These are phyloP conservation scores for Adelges cooleyi DNA, from an alignment of 1,140 invertebrate species.

Conservation along the genomic window DNA sequence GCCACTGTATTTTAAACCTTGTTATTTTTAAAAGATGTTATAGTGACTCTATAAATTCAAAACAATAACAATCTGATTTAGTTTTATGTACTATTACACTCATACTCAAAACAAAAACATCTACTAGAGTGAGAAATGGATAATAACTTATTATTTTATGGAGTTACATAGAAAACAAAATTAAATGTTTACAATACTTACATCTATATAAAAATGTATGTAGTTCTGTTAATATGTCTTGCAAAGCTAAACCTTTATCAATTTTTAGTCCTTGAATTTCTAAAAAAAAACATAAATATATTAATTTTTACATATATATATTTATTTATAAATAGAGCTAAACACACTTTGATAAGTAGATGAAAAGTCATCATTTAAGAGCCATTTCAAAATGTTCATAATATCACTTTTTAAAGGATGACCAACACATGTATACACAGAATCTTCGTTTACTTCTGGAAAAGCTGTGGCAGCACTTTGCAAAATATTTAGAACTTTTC, in stretches of 20 bases:
- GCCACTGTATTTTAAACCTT: too few species aligned
- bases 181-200: too few species aligned
- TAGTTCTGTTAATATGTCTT: slow-evolving; percentile 81
- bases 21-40: too few species aligned
- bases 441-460: slow-evolving; percentile 74
- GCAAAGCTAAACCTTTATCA: slow-evolving; percentile 74
- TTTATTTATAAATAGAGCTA: too few species aligned
- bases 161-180: too few species aligned
- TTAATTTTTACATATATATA: too few species aligned
- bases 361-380: slow-evolving; percentile 76
- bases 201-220: slow-evolving; percentile 74
- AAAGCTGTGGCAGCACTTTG: slow-evolving; percentile 85
- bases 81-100: too few species aligned
- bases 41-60: too few species aligned
- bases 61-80: too few species aligned
- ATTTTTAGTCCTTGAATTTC: slow-evolving; percentile 76
- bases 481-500: slow-evolving; percentile 89
- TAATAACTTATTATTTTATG: too few species aligned
- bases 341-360: slow-evolving; percentile 70
- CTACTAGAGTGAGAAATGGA: too few species aligned
- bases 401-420: slow-evolving; percentile 87
- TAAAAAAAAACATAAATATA: slow-evolving; percentile 36
- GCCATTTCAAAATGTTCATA: slow-evolving; percentile 74
- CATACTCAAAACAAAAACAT: too few species aligned
- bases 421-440: slow-evolving; percentile 92